Base-by-base conservation (phyloP, 1,140 invertebrate genomes). In the Babylonia areolata region DNA sequence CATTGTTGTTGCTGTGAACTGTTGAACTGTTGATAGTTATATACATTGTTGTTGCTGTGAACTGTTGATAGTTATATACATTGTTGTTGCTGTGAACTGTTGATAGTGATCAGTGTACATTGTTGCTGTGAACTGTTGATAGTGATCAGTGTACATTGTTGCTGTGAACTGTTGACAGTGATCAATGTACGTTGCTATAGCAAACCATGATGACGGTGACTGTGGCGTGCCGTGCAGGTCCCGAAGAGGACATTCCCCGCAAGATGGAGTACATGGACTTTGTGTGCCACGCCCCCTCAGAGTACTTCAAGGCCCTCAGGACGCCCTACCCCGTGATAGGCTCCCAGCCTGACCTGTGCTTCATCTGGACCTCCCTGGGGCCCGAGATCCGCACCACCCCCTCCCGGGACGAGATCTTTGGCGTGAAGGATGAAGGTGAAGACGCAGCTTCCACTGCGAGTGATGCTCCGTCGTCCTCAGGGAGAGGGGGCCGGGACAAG, bases 221-320 rank as follows among this genome's bases (percentile, higher is more conserved):
- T 51, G 46, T 20, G 20, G 15, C 28, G 20, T 64, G 0, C 58
- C 1, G 31, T 39, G n/a, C 93, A 97, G 97, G 98, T 15, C 97
- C 97, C 46, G 97, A 98, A 93, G 98, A 99, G 95, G 97, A 98
- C 90, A 94, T 98, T 6, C 97, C 97, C 0, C 95, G 97, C 6
- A 97, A 97, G 94, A 95, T 99, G 78, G 97, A 97, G 80, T 97
- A 96, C 87, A 96, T 98, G 96, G 97, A 98, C 92, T 98, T 98
- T 95, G 96, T 98, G 20, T 98, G 98, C 96, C 97, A 98, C 93
- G 97, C 97, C 2, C 97, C 97, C 2, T 97, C 97, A 15, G 97
- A 98, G 93, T 98, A 98, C 94, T 98, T 97, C 92, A 96, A 97
- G 91, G 95, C 96, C 31, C 96, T 96, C 88, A 96, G 95, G 86